phyloP scores from a whole-genome alignment of 2,797 vertebrate genomes.

The Pelodytes ibericus region DNA sequence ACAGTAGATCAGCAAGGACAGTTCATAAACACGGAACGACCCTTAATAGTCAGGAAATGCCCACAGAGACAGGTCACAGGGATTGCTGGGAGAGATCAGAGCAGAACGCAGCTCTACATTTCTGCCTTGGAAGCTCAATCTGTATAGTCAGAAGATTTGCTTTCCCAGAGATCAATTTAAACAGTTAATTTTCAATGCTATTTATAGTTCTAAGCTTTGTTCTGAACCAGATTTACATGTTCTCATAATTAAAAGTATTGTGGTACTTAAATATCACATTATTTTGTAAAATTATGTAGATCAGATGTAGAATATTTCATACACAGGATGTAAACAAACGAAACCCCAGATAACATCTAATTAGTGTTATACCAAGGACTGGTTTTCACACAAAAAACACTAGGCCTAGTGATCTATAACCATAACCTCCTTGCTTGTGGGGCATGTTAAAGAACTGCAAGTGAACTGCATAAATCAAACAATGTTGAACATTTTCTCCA shows the following conservation, averaged over 20 bases:
- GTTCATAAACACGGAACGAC: slow-evolving; percentile 28
- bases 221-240: slow-evolving; percentile 6
- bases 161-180: slow-evolving; percentile 56
- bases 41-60: slow-evolving; percentile 43
- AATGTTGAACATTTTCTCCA: no score
- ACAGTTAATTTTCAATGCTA: slow-evolving; percentile 21
- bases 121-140: slow-evolving; percentile 50
- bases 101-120: slow-evolving; percentile 51
- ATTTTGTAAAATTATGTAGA: background rate
- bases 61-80: slow-evolving; percentile 38
- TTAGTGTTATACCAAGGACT: no score
- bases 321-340: no score
- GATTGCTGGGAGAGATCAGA: slow-evolving; percentile 56
- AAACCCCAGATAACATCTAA: no score
- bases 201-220: slow-evolving; percentile 37
- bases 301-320: no score
- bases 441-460: no score
- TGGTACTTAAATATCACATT: background rate
- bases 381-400: no score
- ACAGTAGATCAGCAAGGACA: slow-evolving; percentile 28
- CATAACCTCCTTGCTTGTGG: no score
- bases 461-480: no score
- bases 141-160: slow-evolving; percentile 24
- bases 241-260: background rate
- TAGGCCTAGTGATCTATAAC: no score